Base-by-base conservation (phyloP, 2,113 vertebrate species). In the Rhinichthys klamathensis region DNA sequence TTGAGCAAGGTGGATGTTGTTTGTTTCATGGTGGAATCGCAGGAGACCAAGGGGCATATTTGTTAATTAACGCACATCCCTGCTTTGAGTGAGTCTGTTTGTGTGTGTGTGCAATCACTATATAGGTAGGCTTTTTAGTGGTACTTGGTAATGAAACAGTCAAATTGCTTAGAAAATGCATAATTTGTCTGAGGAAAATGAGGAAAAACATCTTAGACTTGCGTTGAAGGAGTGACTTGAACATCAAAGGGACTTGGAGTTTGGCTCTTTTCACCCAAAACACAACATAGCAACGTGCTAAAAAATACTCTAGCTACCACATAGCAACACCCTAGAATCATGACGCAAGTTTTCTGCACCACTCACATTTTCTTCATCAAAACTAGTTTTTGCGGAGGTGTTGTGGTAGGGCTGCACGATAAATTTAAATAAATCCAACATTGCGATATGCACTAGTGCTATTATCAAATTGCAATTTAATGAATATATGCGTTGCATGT, bases 31-130 rank as follows among this genome's bases (percentile, higher is more conserved):
- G 91, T 90, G 89, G 93, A 94, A 93, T 91, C 85, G 86, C 91
- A 92, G 92, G 93, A 88, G 91, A 93, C 93, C 93, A 90, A 80
- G 82, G 93, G 93, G 91, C 93, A 92, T 93, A 91, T 94, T 94
- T 91, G 91, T 88, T 94, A 92, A 94, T 95, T 95, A 94, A 84
- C 49, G 51, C 61, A 44, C 49, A 30, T 51, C 32, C 41, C 76
- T 12, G 67, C 10, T 2, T 76, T 83, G 44, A 44, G 65, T 8
- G 58, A 84, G 41, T 9, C 18, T 5, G 25, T 21, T 63, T 67
- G 65, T 67, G 73, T 58, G 27, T n/a, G 44, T 58, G 27, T n/a
- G 44, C 46, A 32, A 13, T 67, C 67, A 73, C 75, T 41, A 5
- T 67, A 58, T 61, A 61, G 69, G 38, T 15, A 30, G 38, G 32